A percentile compares a stretch with the other conserved stretches of the same genome.
phyloP scores from a whole-genome alignment of 2,113 vertebrate genomes.

The Colius striatus region DNA sequence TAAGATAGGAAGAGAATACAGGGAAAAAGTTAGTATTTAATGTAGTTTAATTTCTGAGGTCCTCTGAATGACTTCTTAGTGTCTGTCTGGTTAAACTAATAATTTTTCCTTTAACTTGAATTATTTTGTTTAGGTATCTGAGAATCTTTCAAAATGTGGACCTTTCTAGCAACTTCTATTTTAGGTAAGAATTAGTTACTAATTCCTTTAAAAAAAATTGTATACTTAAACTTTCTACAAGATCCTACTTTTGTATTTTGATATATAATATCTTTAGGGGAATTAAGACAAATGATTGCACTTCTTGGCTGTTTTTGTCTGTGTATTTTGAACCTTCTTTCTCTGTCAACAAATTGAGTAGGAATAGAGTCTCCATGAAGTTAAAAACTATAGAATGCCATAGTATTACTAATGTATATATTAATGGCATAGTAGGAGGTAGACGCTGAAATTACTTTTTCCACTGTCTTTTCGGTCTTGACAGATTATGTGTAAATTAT shows the following conservation, averaged over 20 bases:
- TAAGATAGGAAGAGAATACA: background rate
- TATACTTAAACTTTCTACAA: background rate
- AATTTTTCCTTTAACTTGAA: background rate
- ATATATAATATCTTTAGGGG: background rate
- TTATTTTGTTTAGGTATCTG: constrained; percentile 84
- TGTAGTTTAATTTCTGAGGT: background rate
- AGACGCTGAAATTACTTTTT: background rate
- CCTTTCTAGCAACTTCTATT: constrained; percentile 98
- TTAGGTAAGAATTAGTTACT: constrained; percentile 83
- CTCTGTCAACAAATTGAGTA: background rate
- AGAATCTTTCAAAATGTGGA: constrained; percentile 98
- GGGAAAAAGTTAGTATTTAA: background rate
- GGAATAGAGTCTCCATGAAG: background rate
- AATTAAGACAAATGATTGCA: background rate
- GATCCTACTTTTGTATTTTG: background rate
- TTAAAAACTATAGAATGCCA: background rate
- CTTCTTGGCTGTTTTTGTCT: background rate
- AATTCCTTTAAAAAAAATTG: background rate
- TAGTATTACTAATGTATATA: background rate
- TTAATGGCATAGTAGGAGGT: background rate
- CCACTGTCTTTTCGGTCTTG: background rate
- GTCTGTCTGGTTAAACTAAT: background rate
- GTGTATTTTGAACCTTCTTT: background rate
- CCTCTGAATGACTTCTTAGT: background rate
- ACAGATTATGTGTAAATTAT: background rate